Evolutionary conservation across 1,140 invertebrate species (phyloP).

Genomic region (Pachypeltis micranthus): DNA sequence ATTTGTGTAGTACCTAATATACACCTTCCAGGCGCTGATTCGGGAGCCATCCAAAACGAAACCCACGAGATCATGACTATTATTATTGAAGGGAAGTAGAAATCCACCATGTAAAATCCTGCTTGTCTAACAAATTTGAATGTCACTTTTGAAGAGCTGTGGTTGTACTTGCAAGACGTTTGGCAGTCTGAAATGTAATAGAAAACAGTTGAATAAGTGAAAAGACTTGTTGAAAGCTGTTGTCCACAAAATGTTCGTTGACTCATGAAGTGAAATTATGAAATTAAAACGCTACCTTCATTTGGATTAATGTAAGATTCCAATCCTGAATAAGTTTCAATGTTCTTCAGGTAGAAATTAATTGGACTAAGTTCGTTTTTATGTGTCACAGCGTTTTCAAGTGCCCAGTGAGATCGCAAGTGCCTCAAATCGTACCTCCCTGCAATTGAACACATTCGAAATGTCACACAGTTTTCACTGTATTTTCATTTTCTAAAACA

Average conservation of each 20-base stretch:
- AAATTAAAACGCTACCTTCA: neutral
- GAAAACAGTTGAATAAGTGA: neutral
- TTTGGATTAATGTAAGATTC: neutral
- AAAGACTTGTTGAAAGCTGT: neutral
- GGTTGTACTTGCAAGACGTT: slow-evolving; percentile 39
- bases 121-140: slow-evolving; percentile 66
- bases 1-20: too few species aligned
- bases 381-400: slow-evolving; percentile 52
- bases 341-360: slow-evolving; percentile 56
- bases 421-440: slow-evolving; percentile 67
- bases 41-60: slow-evolving; percentile 77
- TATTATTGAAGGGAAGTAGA: slow-evolving; percentile 76
- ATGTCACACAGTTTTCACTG: neutral
- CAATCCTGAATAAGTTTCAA: slow-evolving; percentile 1
- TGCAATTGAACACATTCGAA: slow-evolving; percentile 29
- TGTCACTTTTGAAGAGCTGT: slow-evolving; percentile 61
- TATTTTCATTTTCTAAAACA: neutral
- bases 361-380: slow-evolving; percentile 62
- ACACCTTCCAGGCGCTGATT: slow-evolving; percentile 65
- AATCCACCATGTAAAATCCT: slow-evolving; percentile 79
- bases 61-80: slow-evolving; percentile 82
- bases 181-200: neutral
- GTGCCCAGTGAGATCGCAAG: slow-evolving; percentile 58
- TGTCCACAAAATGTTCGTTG: neutral
- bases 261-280: neutral